phyloP scores from a whole-genome alignment of 2,888 invertebrate genomes.

The Andricus curvator region DNA sequence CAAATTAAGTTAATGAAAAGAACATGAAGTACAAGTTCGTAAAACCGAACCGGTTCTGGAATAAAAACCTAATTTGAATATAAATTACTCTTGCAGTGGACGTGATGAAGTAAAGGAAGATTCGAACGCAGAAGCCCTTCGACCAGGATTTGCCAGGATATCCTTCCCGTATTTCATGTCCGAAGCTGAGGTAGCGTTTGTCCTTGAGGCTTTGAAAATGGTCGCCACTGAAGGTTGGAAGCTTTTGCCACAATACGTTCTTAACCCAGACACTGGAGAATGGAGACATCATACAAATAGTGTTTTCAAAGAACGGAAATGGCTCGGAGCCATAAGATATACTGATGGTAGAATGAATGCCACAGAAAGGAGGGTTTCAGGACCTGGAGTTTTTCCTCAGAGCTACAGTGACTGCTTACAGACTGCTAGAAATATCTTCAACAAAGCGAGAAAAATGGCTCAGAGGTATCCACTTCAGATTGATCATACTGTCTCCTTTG shows the following conservation, averaged over 20 bases:
- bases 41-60: conserved; percentile 27
- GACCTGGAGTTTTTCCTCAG: conserved; percentile 86
- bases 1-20: conserved; percentile 5
- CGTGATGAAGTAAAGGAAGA: conserved; percentile 67
- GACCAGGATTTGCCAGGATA: conserved; percentile 92
- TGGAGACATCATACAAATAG: conserved; percentile 92
- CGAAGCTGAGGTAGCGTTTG: conserved; percentile 88
- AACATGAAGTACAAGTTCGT: conserved; percentile 17
- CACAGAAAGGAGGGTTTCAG: conserved; percentile 86
- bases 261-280: conserved; percentile 93
- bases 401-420: conserved; percentile 88
- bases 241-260: conserved; percentile 90
- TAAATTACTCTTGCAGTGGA: conserved; percentile 57
- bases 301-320: conserved; percentile 89
- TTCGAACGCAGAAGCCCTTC: conserved; percentile 84
- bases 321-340: conserved; percentile 88
- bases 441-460: conserved; percentile 87
- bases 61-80: conserved; percentile 26
- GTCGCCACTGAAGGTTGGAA: conserved; percentile 95
- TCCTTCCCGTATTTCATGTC: conserved; percentile 92
- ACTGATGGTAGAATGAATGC: conserved; percentile 87
- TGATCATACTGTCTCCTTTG: conserved; percentile 87
- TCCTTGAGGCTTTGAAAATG: conserved; percentile 91
- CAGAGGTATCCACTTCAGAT: conserved; percentile 85
- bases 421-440: conserved; percentile 88